These are phyloP conservation scores for Thermophis baileyi DNA, from an alignment of 2,113 vertebrate genomes.

Conservation along the genomic window DNA sequence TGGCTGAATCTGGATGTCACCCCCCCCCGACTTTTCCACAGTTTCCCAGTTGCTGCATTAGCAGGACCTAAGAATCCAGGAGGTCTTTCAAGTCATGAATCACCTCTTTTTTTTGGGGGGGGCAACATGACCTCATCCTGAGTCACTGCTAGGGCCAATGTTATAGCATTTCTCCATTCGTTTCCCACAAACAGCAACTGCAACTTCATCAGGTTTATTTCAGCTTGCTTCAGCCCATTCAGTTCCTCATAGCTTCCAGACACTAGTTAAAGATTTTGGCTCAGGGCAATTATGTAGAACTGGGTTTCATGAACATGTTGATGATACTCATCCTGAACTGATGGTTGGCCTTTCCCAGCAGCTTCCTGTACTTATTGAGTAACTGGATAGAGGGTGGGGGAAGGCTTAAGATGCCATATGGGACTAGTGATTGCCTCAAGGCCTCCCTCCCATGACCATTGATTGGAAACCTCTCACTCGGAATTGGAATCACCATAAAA, in stretches of 20 bases:
- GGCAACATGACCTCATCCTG: background rate
- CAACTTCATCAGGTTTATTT: background rate
- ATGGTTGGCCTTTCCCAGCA: background rate
- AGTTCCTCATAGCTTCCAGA: background rate
- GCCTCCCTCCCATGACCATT: background rate
- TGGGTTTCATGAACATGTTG: background rate
- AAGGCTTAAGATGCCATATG: background rate
- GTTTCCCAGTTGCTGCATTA: background rate
- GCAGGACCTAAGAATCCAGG: background rate
- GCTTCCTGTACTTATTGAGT: background rate
- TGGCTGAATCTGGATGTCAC: background rate
- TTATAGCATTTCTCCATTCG: background rate
- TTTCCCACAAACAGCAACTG: background rate
- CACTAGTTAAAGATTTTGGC: background rate
- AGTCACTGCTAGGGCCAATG: background rate
- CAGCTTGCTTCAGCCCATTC: background rate
- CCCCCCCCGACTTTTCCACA: background rate
- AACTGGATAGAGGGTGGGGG: background rate
- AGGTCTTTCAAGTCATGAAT: background rate
- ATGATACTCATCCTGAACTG: background rate
- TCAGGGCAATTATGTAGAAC: background rate
- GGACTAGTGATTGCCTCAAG: background rate
- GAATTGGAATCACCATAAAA: background rate
- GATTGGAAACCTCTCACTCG: background rate
- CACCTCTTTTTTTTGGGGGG: background rate